Percentiles rank a stretch among this genome's conserved stretches.
Evolutionary conservation across 2,888 invertebrate species (phyloP).

Genomic region (Limnephilus marmoratus): DNA sequence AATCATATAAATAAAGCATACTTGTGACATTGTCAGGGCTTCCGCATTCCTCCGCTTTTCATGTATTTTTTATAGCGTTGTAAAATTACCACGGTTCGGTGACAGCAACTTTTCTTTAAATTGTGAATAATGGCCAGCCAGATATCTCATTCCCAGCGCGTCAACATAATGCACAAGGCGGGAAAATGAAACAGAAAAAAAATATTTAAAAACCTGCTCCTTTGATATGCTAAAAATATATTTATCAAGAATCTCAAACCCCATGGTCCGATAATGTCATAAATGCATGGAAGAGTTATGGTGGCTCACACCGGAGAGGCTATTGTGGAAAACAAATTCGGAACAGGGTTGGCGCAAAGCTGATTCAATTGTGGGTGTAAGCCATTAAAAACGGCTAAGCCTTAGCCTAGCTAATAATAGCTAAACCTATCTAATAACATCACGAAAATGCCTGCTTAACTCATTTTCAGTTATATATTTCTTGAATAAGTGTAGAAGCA

Average conservation of each 20-base stretch:
- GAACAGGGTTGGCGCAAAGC: slow-evolving; percentile 11
- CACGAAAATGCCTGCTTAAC: too few relatives aligned
- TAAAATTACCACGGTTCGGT: slow-evolving; percentile 61
- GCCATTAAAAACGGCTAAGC: background rate
- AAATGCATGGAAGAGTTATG: slow-evolving; percentile 57
- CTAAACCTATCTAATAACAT: background rate
- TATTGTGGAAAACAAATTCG: slow-evolving; percentile 10
- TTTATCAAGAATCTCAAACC: slow-evolving; percentile 43
- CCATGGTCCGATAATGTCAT: slow-evolving; percentile 54
- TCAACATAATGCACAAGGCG: slow-evolving; percentile 52
- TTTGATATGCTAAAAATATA: slow-evolving; percentile 60
- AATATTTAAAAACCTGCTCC: slow-evolving; percentile 12
- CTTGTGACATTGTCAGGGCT: slow-evolving; percentile 54
- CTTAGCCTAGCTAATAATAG: background rate
- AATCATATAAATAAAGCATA: slow-evolving; percentile 49
- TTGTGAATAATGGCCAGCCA: slow-evolving; percentile 59
- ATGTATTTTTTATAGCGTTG: slow-evolving; percentile 59
- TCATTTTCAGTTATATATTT: too few relatives aligned
- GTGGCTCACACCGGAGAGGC: slow-evolving; percentile 22
- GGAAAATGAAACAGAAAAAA: background rate
- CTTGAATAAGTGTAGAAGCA: too few relatives aligned
- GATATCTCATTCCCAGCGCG: slow-evolving; percentile 53
- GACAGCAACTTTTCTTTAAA: slow-evolving; percentile 60
- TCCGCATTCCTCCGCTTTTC: slow-evolving; percentile 60
- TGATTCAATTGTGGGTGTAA: background rate